phyloP scores from a whole-genome alignment of 2,888 invertebrate species.

The Agapetus fuscipes region DNA sequence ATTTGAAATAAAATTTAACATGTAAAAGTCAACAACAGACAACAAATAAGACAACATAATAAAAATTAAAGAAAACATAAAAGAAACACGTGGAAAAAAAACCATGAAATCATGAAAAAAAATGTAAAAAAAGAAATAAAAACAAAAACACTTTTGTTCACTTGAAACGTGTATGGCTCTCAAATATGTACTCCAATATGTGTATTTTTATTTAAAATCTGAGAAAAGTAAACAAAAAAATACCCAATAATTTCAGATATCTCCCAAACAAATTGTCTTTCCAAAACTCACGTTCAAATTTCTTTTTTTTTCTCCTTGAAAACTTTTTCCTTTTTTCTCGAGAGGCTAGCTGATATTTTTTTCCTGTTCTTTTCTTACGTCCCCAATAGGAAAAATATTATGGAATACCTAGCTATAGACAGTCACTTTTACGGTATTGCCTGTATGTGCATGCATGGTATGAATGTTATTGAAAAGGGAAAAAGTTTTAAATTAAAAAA shows the following conservation, averaged over 20 bases:
- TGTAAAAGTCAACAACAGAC: no score
- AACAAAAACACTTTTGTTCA: no score
- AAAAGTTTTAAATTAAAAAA: no score
- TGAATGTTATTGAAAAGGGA: not conserved
- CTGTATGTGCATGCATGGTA: not conserved
- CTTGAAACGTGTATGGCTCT: no score
- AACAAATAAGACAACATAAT: no score
- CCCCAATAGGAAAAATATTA: not conserved
- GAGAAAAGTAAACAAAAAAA: not conserved
- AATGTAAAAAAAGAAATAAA: not conserved
- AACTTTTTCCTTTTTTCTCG: slow-evolving; percentile 7
- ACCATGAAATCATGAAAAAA: no score
- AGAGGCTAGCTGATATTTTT: slow-evolving; percentile 6
- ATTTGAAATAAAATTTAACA: no score
- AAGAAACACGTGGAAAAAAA: no score
- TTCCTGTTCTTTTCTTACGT: not conserved
- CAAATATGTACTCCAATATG: not conserved
- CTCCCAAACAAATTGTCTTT: slow-evolving; percentile 14
- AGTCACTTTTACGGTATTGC: no score
- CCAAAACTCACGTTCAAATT: slow-evolving; percentile 8
- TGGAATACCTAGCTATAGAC: no score
- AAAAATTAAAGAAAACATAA: no score
- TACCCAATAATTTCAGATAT: not conserved
- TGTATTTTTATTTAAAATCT: not conserved
- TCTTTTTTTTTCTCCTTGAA: slow-evolving; percentile 7